A percentile compares a stretch with the other conserved stretches of the same genome.
Evolutionary conservation across 2,113 vertebrate genomes (phyloP).

Genomic region (Benitochromis conjunctus): DNA sequence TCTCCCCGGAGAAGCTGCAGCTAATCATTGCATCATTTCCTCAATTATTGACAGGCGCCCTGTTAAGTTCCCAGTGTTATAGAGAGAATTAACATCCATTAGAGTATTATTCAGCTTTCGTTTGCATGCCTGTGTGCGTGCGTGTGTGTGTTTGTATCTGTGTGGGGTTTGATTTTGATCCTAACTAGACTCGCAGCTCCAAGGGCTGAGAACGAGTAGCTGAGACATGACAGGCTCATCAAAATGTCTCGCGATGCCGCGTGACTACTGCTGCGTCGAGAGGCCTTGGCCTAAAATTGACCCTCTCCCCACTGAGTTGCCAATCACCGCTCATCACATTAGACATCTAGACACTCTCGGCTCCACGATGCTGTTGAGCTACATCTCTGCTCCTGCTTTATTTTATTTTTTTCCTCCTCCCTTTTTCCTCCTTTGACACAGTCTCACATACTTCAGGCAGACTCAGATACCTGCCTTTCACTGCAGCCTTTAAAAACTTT

Average conservation of each 20-base stretch:
- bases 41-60: conserved; percentile 37
- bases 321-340: conserved; percentile 37
- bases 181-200: conserved; percentile 11
- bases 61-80: conserved; percentile 18
- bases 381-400: neutral
- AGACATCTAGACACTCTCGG: neutral
- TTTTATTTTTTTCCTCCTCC: neutral
- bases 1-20: neutral
- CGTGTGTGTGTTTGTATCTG: neutral
- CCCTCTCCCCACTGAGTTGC: conserved; percentile 12
- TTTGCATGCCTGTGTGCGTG: neutral
- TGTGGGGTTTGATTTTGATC: neutral
- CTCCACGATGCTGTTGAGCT: neutral
- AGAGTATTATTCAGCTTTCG: neutral
- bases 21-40: conserved; percentile 55
- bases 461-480: neutral
- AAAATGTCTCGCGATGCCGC: neutral
- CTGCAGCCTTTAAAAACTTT: neutral
- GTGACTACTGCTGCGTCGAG: neutral
- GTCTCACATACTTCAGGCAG: neutral
- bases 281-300: conserved; percentile 20
- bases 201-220: neutral
- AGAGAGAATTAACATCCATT: conserved; percentile 40
- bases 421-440: neutral
- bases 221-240: conserved; percentile 35